Evolutionary conservation across 2,113 vertebrate species (phyloP).

Genomic region (Chinchilla lanigera): DNA sequence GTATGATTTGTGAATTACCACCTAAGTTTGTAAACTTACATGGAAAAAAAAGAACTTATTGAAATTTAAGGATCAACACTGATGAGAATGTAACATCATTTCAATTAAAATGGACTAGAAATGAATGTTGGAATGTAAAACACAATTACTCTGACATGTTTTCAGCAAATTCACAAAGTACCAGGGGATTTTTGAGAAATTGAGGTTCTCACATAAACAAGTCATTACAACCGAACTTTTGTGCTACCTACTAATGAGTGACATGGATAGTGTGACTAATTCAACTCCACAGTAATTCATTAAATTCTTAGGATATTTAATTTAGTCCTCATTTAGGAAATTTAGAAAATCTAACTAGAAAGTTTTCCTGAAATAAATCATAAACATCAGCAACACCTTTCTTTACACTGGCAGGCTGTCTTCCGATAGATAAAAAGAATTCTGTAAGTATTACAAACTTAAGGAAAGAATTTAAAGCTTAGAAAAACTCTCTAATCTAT

Average conservation of each 20-base stretch:
- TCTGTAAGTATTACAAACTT: not conserved
- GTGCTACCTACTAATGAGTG: not conserved
- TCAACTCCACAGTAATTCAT: not conserved
- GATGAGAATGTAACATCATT: not conserved
- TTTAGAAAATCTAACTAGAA: not conserved
- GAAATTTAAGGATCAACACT: not conserved
- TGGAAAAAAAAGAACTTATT: not conserved
- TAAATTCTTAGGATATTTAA: not conserved
- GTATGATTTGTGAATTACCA: not conserved
- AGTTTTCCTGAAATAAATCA: not conserved
- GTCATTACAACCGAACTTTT: not conserved
- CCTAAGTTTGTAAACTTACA: not conserved
- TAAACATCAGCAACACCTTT: not conserved
- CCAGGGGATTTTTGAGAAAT: not conserved
- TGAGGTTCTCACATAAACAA: conserved; percentile 33
- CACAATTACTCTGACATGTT: not conserved
- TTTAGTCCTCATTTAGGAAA: not conserved
- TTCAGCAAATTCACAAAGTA: not conserved
- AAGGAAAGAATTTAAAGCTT: not conserved
- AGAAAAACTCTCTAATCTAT: not conserved
- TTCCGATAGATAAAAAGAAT: not conserved
- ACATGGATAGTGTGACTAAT: not conserved
- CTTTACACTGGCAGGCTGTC: not conserved
- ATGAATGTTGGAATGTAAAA: not conserved
- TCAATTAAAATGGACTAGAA: conserved; percentile 22